Conservation (phyloP, 2,888 invertebrate genomes). For the Drosophila multiciliata region DNA sequence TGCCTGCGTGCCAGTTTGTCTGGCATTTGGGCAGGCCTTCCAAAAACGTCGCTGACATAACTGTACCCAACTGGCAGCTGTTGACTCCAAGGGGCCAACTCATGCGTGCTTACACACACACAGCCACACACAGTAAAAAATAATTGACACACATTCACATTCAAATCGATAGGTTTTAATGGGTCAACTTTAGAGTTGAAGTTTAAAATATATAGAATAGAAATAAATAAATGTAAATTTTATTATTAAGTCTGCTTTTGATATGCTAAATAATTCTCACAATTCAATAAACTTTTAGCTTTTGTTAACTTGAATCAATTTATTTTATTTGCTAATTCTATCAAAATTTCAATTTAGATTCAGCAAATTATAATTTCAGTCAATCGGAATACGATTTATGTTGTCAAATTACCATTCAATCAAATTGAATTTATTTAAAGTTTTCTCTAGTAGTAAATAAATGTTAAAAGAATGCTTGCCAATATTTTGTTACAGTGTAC, state of each 20-base stretch:
- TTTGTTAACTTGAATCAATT: neutral
- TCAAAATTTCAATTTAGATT: neutral
- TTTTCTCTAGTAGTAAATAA: rapidly evolving
- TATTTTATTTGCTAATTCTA: neutral
- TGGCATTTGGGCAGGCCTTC: slow-evolving; percentile 73
- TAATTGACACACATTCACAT: neutral
- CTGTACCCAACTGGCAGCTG: slow-evolving; percentile 65
- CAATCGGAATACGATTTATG: neutral
- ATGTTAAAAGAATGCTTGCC: neutral
- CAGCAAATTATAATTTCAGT: neutral
- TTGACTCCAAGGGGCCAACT: slow-evolving; percentile 45
- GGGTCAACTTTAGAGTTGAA: neutral
- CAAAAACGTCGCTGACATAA: slow-evolving; percentile 80
- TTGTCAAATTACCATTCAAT: neutral
- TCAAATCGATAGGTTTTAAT: neutral
- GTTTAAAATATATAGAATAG: neutral
- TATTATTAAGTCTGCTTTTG: neutral
- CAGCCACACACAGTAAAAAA: neutral
- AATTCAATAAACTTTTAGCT: too few relatives aligned
- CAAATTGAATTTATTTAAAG: neutral
- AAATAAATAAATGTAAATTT: neutral
- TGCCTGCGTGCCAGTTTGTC: slow-evolving; percentile 77
- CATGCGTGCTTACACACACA: slow-evolving; percentile 59
- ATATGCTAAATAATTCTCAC: too few relatives aligned
- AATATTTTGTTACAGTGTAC: neutral